These are phyloP conservation scores for Sterna hirundo DNA, from an alignment of 2,113 vertebrate species.

Conservation along the genomic window DNA sequence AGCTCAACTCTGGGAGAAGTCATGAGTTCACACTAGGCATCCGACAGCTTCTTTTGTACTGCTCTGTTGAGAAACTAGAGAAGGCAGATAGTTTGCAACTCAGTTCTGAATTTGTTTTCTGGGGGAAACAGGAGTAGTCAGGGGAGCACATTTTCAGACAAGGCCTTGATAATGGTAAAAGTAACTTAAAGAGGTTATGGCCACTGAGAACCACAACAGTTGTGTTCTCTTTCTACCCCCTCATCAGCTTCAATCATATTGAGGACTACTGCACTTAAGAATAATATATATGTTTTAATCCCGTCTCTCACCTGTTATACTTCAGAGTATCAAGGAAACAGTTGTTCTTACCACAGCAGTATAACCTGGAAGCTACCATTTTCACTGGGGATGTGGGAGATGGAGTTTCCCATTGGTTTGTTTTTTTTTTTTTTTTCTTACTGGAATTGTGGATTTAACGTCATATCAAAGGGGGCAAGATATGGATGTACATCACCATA, in stretches of 20 bases:
- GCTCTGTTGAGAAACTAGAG: not conserved
- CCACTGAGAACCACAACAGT: not conserved
- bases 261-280: not conserved
- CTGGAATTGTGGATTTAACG: not conserved
- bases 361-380: not conserved
- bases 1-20: not conserved
- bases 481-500: not conserved
- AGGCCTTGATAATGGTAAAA: not conserved
- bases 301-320: not conserved
- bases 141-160: not conserved
- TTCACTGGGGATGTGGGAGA: not conserved
- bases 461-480: not conserved
- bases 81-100: not conserved
- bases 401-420: not conserved
- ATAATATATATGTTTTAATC: not conserved
- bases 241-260: not conserved
- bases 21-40: not conserved
- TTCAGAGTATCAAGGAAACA: not conserved
- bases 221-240: not conserved
- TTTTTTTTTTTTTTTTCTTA: not conserved
- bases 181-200: not conserved
- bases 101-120: not conserved
- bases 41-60: not conserved
- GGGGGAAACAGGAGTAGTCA: not conserved
- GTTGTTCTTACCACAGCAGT: not conserved